These are phyloP conservation scores for Homalodisca vitripennis DNA, from an alignment of 1,140 invertebrate species.

Conservation along the genomic window DNA sequence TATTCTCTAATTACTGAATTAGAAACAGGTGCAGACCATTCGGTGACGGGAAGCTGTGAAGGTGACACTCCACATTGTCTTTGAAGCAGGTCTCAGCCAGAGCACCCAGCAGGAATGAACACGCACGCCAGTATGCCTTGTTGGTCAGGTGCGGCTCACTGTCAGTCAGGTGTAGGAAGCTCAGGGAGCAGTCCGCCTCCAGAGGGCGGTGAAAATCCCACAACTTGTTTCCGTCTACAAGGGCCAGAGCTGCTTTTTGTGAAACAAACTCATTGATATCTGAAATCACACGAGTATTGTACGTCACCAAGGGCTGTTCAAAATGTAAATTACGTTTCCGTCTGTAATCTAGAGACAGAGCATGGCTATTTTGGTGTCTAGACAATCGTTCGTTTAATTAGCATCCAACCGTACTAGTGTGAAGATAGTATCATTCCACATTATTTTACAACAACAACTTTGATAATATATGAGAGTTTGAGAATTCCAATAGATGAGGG, in stretches of 20 bases:
- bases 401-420: no score
- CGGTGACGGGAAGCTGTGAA: constrained; percentile 85
- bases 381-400: no score
- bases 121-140: constrained; percentile 87
- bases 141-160: constrained; percentile 67
- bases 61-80: constrained; percentile 66
- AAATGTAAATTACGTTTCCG: no score
- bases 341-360: no score
- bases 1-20: no score
- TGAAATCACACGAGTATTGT: no score
- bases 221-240: constrained; percentile 68
- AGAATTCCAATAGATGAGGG: no score
- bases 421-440: no score
- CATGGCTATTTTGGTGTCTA: no score
- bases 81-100: constrained; percentile 77
- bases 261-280: constrained; percentile 72
- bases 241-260: constrained; percentile 72
- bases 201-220: constrained; percentile 96
- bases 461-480: no score
- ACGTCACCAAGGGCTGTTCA: no score
- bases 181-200: constrained; percentile 71
- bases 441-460: no score
- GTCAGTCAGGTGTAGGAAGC: constrained; percentile 76
- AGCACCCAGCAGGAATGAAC: constrained; percentile 83
- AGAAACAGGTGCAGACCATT: constrained; percentile 56